Evolutionary conservation across 2,113 vertebrate species (phyloP), one percentile per base, ranked within the genome.

Genomic region (Acanthisitta chloris): DNA sequence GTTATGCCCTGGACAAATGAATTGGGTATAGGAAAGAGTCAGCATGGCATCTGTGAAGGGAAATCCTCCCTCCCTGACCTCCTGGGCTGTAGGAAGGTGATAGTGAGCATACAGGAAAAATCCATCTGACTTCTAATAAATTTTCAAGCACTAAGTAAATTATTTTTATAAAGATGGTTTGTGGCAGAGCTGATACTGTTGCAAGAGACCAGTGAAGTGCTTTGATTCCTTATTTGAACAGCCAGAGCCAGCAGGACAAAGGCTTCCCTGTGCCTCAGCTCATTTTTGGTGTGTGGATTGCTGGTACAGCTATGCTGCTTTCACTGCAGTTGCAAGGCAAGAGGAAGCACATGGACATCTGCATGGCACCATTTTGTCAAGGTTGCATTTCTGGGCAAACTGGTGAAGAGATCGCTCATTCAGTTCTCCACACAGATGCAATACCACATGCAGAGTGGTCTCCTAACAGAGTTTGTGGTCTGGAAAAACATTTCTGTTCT

Each of bases 261-360:
- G 21, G 36, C 65, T 88, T 28, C 28, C 17, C 25, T 80, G 38
- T 34, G 7, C 54, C 43, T 88, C 28, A 31, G 57, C 66, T 80
- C 8, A 1, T 21, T 76, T 86, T 36, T 29, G 62, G 76, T n/a
- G 10, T 0, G 21, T 0, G 2, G 1, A n/a, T 21, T 76, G 33
- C 28, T 69, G 77, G 33, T 64, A 6, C 19, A 26, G 31, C 42
- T 24, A 0, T 4, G 1, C 17, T 62, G 17, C 57, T 79, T 70
- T 21, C 17, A 2, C 12, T 57, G 66, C 38, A 52, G 13, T 29
- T 46, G 61, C 14, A 70, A 58, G 66, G 40, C 33, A 46, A 45
- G 65, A 51, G 59, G 38, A 62, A 58, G 57, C 33, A 55, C 1
- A 0, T 18, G 74, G 64, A 38, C 34, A 36, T 48, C 62, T 55